A percentile compares a stretch with the other conserved stretches of the same genome.
Conservation (phyloP, 2,888 invertebrate species). For the Salticus scenicus region DNA sequence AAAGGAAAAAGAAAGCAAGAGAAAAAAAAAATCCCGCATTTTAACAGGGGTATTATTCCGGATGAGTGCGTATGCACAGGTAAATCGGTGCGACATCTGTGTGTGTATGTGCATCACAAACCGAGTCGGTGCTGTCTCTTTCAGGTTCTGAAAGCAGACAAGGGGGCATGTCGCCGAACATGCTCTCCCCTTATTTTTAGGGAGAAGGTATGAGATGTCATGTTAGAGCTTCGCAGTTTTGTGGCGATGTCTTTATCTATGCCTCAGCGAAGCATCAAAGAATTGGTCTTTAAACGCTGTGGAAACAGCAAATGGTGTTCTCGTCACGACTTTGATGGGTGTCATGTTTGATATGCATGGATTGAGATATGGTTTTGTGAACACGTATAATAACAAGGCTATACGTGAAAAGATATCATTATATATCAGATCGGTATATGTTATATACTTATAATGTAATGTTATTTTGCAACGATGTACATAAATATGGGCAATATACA, state of each 20-base stretch:
- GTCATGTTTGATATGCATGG: neutral
- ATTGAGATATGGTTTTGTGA: neutral
- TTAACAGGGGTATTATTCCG: conserved; percentile 44
- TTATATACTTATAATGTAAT: too few relatives aligned
- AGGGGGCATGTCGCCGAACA: neutral
- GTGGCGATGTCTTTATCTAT: neutral
- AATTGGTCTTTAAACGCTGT: neutral
- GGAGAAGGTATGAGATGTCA: conserved; percentile 45
- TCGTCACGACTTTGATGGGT: neutral
- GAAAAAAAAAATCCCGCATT: neutral
- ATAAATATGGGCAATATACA: too few relatives aligned
- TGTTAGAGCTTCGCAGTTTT: conserved; percentile 2
- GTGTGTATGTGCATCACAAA: conserved; percentile 17
- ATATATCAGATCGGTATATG: too few relatives aligned
- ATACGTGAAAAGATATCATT: too few relatives aligned
- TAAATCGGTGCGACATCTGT: conserved; percentile 50
- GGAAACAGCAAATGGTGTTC: neutral
- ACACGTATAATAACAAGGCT: too few relatives aligned
- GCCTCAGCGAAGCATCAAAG: neutral
- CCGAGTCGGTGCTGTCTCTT: neutral
- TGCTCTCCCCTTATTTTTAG: conserved; percentile 26
- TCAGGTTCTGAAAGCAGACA: neutral
- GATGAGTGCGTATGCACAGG: neutral
- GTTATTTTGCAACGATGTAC: too few relatives aligned
- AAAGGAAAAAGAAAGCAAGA: neutral